Evolutionary conservation across 1,140 invertebrate species (phyloP), one percentile per base, ranked within the genome.

Genomic region (Mactra quadrangularis): DNA sequence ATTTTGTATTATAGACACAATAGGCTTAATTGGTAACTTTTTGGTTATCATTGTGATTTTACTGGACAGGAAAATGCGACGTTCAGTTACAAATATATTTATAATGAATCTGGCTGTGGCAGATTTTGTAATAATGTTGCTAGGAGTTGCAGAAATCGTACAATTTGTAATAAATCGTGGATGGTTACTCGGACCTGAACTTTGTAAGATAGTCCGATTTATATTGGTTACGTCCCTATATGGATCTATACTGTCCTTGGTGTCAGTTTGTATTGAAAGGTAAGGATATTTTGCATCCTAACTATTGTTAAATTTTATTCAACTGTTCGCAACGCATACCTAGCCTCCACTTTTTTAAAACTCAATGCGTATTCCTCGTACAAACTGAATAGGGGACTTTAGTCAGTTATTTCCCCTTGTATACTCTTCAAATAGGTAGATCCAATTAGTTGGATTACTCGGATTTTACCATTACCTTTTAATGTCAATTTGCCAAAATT

Each of bases 31-130:
- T 0, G 93, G 93, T 1, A 94, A 94, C 82, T 64, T 87, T 29
- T 70, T 93, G 47, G 92, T 93, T 13, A 92, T 93, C 11, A 89
- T 88, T 66, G 92, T 92, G 0, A 89, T 93, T 19, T 57, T 93
- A 1, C 83, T 83, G 1, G 92, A 94, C 88, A 82, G 84, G 15
- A 88, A 90, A 38, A 93, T 94, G 93, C 71, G 93, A 59, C 85
- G 84, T 25, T 91, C 90, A 0, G 88, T 91, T 17, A 93, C 92
- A 15, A 94, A 94, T 71, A 76, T 93, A 17, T 90, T 93, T 29
- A 93, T 94, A 17, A 89, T 92, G 88, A 94, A 94, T 75, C 71
- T 94, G 57, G 92, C 93, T 1, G 71, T 92, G 0, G 91, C 92
- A 50, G 93, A 94, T 71, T 87, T 93, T 6, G 55, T 93, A 19